These are phyloP conservation scores for Muricea muricata DNA, from an alignment of 92 coral and sea anemone genomes.

Conservation along the genomic window DNA sequence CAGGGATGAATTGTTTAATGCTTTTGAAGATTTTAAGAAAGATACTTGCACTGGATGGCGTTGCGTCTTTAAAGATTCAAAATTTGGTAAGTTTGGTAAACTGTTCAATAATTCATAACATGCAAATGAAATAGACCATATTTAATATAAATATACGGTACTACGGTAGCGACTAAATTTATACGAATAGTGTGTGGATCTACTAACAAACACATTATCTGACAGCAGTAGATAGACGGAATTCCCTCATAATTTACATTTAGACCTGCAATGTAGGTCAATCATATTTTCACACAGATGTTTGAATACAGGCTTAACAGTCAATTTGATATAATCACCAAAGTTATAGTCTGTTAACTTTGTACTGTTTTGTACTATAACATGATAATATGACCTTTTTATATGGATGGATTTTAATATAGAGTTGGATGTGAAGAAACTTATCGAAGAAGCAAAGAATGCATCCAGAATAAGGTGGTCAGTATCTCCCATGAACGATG, in stretches of 20 bases:
- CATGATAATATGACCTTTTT: background rate
- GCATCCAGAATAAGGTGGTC: slow-evolving; percentile 2
- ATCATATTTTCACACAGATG: background rate
- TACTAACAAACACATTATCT: background rate
- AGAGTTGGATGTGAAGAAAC: no score
- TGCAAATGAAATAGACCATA: background rate
- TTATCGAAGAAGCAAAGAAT: background rate
- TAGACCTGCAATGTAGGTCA: background rate
- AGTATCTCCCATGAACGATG: background rate
- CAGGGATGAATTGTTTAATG: background rate
- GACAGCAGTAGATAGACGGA: background rate
- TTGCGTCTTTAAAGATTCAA: background rate
- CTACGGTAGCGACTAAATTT: background rate
- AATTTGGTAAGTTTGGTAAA: slow-evolving; percentile 4
- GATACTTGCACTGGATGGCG: slow-evolving; percentile 6
- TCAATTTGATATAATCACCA: background rate
- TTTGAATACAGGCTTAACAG: background rate
- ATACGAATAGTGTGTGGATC: background rate
- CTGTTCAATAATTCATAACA: background rate
- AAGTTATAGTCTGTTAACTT: background rate
- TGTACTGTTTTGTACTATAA: background rate
- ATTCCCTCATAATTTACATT: background rate
- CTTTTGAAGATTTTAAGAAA: slow-evolving; percentile 3
- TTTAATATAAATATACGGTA: background rate
- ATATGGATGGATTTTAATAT: background rate